phyloP scores from a whole-genome alignment of 2,797 vertebrate species.

The Lacerta bilineata region DNA sequence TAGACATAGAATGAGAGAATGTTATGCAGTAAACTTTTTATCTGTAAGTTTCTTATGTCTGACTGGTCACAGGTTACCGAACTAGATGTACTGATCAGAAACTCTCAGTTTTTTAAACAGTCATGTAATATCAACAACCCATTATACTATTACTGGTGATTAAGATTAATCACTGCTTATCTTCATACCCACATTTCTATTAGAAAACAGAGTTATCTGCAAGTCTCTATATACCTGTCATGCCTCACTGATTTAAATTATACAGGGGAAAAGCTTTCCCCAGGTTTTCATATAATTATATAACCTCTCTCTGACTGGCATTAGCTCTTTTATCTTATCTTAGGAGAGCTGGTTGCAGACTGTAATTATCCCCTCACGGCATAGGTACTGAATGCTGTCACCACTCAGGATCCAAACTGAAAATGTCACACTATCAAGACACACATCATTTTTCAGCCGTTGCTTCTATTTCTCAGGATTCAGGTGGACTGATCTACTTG shows the following conservation, averaged over 20 bases:
- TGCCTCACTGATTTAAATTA: conserved; percentile 42
- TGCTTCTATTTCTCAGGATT: not conserved
- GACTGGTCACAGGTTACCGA: not conserved
- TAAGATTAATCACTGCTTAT: conserved; percentile 40
- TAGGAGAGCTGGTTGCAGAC: conserved; percentile 35
- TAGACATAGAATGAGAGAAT: not conserved
- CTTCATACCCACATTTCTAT: conserved; percentile 39
- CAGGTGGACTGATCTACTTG: conserved; percentile 14
- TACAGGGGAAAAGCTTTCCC: conserved; percentile 21
- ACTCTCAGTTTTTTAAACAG: conserved; percentile 1
- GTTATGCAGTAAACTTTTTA: not conserved
- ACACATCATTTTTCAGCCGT: not conserved
- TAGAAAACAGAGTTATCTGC: conserved; percentile 46
- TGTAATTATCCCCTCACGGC: conserved; percentile 10
- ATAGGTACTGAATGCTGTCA: conserved; percentile 26
- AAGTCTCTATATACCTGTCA: conserved; percentile 43
- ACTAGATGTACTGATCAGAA: conserved; percentile 4
- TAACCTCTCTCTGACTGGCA: conserved; percentile 40
- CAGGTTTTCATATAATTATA: conserved; percentile 45
- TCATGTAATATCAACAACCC: conserved; percentile 31
- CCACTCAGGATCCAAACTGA: conserved; percentile 33
- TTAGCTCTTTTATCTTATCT: conserved; percentile 33
- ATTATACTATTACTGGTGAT: conserved; percentile 25
- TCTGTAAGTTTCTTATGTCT: not conserved
- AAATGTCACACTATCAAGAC: conserved; percentile 32